These are phyloP conservation scores for Condylostylus longicornis DNA, from an alignment of 1,140 invertebrate genomes.

Conservation along the genomic window DNA sequence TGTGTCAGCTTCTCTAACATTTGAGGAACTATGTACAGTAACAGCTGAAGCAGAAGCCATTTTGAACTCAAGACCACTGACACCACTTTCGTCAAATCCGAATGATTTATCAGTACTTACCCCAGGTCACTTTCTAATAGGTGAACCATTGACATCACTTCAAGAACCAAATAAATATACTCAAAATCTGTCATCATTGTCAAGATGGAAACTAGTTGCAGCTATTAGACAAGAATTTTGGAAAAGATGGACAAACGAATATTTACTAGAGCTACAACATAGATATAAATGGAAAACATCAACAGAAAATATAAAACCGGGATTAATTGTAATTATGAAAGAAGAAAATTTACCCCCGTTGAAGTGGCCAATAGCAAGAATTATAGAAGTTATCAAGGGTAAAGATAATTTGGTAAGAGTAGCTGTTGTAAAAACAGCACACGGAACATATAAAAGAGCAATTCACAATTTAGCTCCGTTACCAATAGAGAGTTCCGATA, in stretches of 20 bases:
- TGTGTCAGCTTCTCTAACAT: conserved; percentile 10
- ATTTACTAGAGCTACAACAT: conserved; percentile 13
- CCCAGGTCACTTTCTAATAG: conserved; percentile 27
- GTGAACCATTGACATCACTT: conserved; percentile 11
- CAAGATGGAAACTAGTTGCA: conserved; percentile 6
- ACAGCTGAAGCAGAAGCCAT: conserved; percentile 14
- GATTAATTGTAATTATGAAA: conserved; percentile 22
- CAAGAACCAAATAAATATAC: no score
- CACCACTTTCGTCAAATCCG: conserved; percentile 13
- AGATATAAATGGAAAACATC: conserved; percentile 18
- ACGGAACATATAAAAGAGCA: conserved; percentile 13
- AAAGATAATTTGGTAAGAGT: conserved; percentile 18
- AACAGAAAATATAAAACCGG: conserved; percentile 10
- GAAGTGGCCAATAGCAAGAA: conserved; percentile 20
- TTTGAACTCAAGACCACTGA: conserved; percentile 19
- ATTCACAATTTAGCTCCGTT: conserved; percentile 10
- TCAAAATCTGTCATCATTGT: no score
- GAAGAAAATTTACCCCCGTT: conserved; percentile 20
- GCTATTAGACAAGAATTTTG: conserved; percentile 14
- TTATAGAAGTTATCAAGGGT: conserved; percentile 15
- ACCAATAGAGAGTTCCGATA: no score
- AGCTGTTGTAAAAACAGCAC: conserved; percentile 14
- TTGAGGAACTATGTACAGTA: conserved; percentile 14
- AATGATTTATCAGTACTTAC: conserved; percentile 20
- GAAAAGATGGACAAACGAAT: conserved; percentile 16